Percentiles rank a stretch among this genome's conserved stretches.
Evolutionary conservation across 2,888 invertebrate species (phyloP).

Genomic region (Steromphala cineraria): DNA sequence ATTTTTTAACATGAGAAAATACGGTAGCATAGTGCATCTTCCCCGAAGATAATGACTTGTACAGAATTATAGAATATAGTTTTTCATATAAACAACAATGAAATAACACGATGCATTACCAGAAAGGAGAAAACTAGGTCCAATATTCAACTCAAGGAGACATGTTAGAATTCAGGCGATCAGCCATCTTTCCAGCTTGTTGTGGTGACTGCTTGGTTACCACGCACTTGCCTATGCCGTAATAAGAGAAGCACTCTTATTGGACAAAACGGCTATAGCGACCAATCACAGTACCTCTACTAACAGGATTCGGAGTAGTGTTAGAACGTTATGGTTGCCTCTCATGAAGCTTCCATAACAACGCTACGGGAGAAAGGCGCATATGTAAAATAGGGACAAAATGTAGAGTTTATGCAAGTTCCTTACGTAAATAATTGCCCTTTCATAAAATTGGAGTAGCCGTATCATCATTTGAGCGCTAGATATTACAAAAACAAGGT

Average conservation of each 20-base stretch:
- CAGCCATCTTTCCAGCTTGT: constrained; percentile 43
- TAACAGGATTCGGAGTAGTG: background rate
- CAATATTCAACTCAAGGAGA: background rate
- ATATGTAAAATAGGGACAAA: background rate
- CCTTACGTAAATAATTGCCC: background rate
- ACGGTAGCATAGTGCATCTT: too few species aligned
- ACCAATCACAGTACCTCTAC: background rate
- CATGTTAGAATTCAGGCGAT: background rate
- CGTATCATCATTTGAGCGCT: too few species aligned
- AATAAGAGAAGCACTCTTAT: background rate
- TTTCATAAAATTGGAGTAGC: background rate
- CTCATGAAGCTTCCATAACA: background rate
- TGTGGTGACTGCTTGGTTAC: constrained; percentile 66
- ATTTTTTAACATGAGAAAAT: too few species aligned
- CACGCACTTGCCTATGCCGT: constrained; percentile 28
- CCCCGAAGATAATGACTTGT: too few species aligned
- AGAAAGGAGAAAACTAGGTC: background rate
- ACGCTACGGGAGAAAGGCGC: background rate
- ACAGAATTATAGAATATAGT: too few species aligned
- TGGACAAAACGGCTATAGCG: background rate
- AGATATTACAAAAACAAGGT: too few species aligned
- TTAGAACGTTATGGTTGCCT: background rate
- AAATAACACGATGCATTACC: background rate
- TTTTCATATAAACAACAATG: background rate
- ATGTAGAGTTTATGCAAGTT: background rate